phyloP scores from a whole-genome alignment of 2,888 invertebrate genomes.

The Disparrhopalites patrizii region DNA sequence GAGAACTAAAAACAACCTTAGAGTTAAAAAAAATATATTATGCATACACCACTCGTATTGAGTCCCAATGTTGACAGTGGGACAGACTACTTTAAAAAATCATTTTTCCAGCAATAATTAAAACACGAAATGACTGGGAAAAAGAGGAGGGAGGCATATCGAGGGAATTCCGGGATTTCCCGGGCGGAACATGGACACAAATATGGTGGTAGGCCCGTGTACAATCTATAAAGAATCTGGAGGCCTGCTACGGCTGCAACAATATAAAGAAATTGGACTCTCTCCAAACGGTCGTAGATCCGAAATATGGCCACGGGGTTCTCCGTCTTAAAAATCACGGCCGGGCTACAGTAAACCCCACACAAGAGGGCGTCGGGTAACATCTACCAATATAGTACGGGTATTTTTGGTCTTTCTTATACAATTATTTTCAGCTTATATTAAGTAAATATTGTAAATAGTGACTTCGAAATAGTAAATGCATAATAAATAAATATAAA shows the following conservation, averaged over 20 bases:
- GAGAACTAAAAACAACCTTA: too few species aligned
- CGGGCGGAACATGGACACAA: slow-evolving; percentile 12
- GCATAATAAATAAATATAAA: not conserved
- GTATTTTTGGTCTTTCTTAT: not conserved
- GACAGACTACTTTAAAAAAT: too few species aligned
- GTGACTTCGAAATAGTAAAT: too few species aligned
- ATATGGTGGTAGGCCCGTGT: slow-evolving; percentile 13
- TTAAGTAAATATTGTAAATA: too few species aligned
- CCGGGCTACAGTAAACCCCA: slow-evolving; percentile 14
- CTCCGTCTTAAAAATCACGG: slow-evolving; percentile 13
- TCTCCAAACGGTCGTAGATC: not conserved
- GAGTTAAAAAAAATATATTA: too few species aligned
- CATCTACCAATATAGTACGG: slow-evolving; percentile 1
- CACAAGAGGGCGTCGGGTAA: slow-evolving; percentile 11
- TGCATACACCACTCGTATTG: too few species aligned
- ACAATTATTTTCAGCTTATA: not conserved
- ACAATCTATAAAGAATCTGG: slow-evolving; percentile 10
- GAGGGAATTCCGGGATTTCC: slow-evolving; percentile 12
- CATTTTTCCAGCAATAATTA: too few species aligned
- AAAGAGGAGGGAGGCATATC: not conserved
- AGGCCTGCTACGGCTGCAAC: not conserved
- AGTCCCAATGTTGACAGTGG: too few species aligned
- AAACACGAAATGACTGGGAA: too few species aligned
- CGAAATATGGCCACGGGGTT: slow-evolving; percentile 11
- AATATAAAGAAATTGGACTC: not conserved